Conservation (phyloP, 2,797 vertebrate species). For the Alca torda region DNA sequence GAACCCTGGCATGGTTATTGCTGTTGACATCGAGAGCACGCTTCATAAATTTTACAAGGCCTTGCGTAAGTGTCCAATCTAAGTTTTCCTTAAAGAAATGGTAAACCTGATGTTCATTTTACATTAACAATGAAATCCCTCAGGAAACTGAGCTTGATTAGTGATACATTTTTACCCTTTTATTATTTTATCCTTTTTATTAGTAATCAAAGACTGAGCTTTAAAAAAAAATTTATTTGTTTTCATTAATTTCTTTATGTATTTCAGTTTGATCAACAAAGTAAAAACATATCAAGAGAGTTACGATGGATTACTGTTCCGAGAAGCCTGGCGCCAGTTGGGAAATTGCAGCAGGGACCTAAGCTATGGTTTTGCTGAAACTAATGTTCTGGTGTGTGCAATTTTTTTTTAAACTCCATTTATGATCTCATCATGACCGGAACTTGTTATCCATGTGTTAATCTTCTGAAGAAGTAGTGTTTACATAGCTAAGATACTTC, state of each 20-base stretch:
- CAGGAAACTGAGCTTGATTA: background rate
- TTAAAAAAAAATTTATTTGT: background rate
- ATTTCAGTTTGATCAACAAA: background rate
- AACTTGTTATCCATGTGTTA: constrained; percentile 1
- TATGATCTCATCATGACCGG: background rate
- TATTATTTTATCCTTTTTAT: background rate
- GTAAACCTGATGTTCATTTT: background rate
- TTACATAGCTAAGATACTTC: constrained; percentile 33
- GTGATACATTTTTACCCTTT: background rate
- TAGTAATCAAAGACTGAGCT: background rate
- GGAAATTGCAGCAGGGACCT: background rate
- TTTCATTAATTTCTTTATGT: background rate
- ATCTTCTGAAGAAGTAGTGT: background rate
- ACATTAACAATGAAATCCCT: background rate
- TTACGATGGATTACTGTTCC: background rate
- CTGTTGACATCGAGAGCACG: background rate
- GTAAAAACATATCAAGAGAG: background rate
- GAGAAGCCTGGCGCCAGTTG: background rate
- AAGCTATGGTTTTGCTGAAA: background rate
- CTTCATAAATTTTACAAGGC: background rate
- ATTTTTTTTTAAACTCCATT: background rate
- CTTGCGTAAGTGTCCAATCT: background rate
- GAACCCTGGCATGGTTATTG: background rate
- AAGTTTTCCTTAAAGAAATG: background rate
- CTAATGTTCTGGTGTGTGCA: background rate